Percentiles rank a stretch among this genome's conserved stretches.
phyloP scores from a whole-genome alignment of 2,113 vertebrate genomes.

The Neolamprologus hecqui region DNA sequence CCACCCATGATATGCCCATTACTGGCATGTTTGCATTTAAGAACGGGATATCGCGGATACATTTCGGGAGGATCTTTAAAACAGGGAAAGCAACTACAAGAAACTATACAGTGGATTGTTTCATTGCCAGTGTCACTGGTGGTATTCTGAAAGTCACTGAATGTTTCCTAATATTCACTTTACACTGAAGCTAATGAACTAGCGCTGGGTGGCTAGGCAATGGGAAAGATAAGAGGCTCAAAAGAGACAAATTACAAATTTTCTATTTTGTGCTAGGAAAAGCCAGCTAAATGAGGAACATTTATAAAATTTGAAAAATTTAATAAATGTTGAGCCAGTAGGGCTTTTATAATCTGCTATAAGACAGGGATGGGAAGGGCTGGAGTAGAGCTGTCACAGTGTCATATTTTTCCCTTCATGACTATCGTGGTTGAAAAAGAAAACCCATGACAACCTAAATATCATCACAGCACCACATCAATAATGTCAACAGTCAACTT shows the following conservation, averaged over 20 bases:
- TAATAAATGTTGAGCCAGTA: not conserved
- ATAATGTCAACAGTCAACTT: not conserved
- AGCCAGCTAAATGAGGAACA: not conserved
- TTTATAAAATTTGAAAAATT: not conserved
- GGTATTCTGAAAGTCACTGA: conserved; percentile 12
- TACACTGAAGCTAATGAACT: not conserved
- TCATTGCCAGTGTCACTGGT: not conserved
- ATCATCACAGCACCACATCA: not conserved
- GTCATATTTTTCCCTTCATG: not conserved
- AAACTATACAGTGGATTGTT: not conserved
- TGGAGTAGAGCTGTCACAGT: not conserved
- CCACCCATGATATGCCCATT: conserved; percentile 51
- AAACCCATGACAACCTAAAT: not conserved
- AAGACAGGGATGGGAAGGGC: not conserved
- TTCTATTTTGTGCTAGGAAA: not conserved
- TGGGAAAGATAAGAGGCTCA: not conserved
- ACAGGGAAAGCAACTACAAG: conserved; percentile 10
- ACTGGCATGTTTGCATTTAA: conserved; percentile 20
- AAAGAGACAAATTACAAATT: not conserved
- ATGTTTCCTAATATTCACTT: conserved; percentile 8
- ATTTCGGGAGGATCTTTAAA: conserved; percentile 4
- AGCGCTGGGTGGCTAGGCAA: not conserved
- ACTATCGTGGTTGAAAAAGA: not conserved
- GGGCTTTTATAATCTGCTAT: not conserved
- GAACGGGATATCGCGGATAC: not conserved